These are phyloP conservation scores for Tylochromis polylepis DNA, from an alignment of 2,113 vertebrate genomes.

Conservation along the genomic window DNA sequence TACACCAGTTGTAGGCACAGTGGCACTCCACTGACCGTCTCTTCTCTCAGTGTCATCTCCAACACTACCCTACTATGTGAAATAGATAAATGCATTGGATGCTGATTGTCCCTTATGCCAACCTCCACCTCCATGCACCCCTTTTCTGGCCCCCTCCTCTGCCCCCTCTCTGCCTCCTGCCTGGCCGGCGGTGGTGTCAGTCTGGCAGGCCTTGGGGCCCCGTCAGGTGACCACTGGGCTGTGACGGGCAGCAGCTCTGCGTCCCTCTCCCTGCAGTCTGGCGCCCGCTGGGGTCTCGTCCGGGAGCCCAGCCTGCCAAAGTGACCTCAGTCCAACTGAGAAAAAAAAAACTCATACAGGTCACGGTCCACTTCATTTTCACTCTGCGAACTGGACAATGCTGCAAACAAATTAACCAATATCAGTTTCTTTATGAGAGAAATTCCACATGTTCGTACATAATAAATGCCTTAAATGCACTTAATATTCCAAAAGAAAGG, in stretches of 20 bases:
- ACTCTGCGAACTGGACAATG: not conserved
- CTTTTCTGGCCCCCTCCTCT: slow-evolving; percentile 23
- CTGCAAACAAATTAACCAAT: not conserved
- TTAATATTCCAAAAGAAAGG: not conserved
- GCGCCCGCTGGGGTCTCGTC: slow-evolving; percentile 72
- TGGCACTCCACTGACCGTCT: not conserved
- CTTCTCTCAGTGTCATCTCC: not conserved
- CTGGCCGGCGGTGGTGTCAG: slow-evolving; percentile 61
- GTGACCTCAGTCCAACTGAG: slow-evolving; percentile 63
- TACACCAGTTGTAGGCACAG: not conserved
- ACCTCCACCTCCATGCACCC: slow-evolving; percentile 49
- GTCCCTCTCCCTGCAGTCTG: slow-evolving; percentile 74
- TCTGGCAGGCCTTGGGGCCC: slow-evolving; percentile 71
- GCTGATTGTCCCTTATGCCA: slow-evolving; percentile 51
- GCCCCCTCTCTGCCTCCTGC: slow-evolving; percentile 56
- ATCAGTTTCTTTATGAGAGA: not conserved
- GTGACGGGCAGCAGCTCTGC: slow-evolving; percentile 74
- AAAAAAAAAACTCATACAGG: not conserved
- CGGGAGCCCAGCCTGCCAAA: slow-evolving; percentile 72
- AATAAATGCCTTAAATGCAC: not conserved
- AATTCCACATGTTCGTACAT: not conserved
- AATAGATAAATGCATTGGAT: slow-evolving; percentile 62
- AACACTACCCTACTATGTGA: not conserved
- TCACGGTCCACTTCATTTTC: slow-evolving; percentile 1
- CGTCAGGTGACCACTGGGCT: slow-evolving; percentile 74